A percentile compares a stretch with the other conserved stretches of the same genome.
Evolutionary conservation across 30 jellyfish, hydroid and myxozoan species (phyloP).

Genomic region (Catostylus mosaicus): DNA sequence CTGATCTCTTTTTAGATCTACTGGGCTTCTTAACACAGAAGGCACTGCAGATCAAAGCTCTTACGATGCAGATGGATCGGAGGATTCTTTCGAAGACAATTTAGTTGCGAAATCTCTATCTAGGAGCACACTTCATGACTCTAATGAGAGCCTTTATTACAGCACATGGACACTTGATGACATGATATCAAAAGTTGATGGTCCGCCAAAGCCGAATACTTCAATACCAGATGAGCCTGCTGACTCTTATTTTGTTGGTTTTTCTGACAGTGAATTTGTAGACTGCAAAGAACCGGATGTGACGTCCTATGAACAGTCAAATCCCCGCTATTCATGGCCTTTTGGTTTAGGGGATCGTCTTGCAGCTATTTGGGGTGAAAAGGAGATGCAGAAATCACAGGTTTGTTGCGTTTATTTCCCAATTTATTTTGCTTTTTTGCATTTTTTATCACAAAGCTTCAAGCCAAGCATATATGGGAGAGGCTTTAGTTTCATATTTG

Average conservation of each 20-base stretch:
- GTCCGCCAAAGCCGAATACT: neutral
- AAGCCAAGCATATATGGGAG: neutral
- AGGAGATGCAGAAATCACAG: constrained; percentile 43
- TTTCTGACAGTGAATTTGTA: constrained; percentile 19
- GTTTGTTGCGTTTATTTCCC: neutral
- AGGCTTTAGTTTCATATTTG: neutral
- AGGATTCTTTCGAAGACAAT: constrained; percentile 41
- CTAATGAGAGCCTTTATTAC: constrained; percentile 75
- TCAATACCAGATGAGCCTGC: constrained; percentile 1
- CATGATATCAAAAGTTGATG: neutral
- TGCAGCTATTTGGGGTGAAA: constrained; percentile 70
- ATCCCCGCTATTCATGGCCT: constrained; percentile 83
- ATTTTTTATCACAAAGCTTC: neutral
- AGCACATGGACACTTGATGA: constrained; percentile 79
- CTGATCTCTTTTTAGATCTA: neutral
- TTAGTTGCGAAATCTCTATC: neutral
- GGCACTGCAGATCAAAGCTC: constrained; percentile 17
- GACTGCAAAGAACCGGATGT: constrained; percentile 60
- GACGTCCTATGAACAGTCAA: constrained; percentile 67
- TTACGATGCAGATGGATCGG: constrained; percentile 67
- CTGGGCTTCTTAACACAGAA: neutral
- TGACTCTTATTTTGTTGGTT: constrained; percentile 53
- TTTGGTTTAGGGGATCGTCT: constrained; percentile 57
- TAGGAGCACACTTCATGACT: constrained; percentile 43
- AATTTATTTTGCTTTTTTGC: neutral